Evolutionary conservation across 2,113 vertebrate species (phyloP).

Genomic region (Gallinago media): DNA sequence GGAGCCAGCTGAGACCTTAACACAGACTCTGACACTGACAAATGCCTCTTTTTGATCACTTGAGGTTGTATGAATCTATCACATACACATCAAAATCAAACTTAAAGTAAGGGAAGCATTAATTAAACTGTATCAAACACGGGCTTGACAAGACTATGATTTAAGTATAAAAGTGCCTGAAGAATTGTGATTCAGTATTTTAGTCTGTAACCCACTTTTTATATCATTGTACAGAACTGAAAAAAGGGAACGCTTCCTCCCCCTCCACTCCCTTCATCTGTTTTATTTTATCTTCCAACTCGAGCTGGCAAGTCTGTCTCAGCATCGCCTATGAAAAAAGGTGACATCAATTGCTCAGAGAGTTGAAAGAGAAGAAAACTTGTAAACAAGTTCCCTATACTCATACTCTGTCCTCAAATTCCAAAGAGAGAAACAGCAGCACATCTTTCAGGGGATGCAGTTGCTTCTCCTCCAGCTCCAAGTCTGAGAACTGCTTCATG

Average conservation of each 20-base stretch:
- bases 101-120: constrained; percentile 64
- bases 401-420: not conserved
- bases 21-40: constrained; percentile 57
- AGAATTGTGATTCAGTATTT: constrained; percentile 78
- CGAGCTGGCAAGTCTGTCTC: constrained; percentile 15
- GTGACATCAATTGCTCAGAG: constrained; percentile 45
- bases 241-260: not conserved
- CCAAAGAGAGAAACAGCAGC: not conserved
- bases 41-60: constrained; percentile 67
- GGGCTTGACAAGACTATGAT: constrained; percentile 76
- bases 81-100: constrained; percentile 47
- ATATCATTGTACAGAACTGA: constrained; percentile 59
- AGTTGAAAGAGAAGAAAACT: constrained; percentile 53
- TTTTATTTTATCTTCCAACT: constrained; percentile 56
- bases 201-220: constrained; percentile 65
- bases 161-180: constrained; percentile 76
- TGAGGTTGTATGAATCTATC: constrained; percentile 37
- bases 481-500: not conserved
- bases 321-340: not conserved
- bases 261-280: constrained; percentile 31
- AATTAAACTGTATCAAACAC: constrained; percentile 78
- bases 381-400: constrained; percentile 56
- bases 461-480: not conserved
- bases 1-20: not conserved
- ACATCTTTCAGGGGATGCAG: not conserved